A percentile compares a stretch with the other conserved stretches of the same genome.
phyloP scores from a whole-genome alignment of 2,797 vertebrate species.

The Urophycis tenuis region DNA sequence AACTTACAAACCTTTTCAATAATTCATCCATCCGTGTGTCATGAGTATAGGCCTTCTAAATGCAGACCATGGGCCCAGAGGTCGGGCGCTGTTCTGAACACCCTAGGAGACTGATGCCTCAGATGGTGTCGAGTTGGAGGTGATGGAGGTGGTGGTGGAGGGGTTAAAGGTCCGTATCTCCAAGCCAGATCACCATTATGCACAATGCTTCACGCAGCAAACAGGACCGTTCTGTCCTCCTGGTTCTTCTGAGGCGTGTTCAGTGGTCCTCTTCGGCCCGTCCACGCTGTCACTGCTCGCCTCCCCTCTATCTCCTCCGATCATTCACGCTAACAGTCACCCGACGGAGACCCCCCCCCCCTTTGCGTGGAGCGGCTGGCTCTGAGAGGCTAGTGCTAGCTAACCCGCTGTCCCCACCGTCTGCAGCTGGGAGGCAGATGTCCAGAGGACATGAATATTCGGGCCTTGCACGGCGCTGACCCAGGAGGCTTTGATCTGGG shows the following conservation, averaged over 20 bases:
- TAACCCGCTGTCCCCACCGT: no score
- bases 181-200: constrained; percentile 36
- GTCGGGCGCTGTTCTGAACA: constrained; percentile 46
- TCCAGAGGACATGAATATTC: constrained; percentile 71
- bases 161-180: constrained; percentile 34
- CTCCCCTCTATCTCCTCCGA: no score
- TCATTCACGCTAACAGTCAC: no score
- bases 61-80: constrained; percentile 38
- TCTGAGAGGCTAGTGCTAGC: background rate
- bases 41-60: constrained; percentile 49
- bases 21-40: no score
- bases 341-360: no score
- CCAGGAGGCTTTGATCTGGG: constrained; percentile 67
- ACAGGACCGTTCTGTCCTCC: no score
- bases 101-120: background rate
- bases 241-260: no score
- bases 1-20: no score
- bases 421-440: constrained; percentile 57
- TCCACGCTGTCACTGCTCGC: no score
- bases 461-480: constrained; percentile 38
- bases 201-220: constrained; percentile 45
- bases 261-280: no score
- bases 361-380: no score
- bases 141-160: constrained; percentile 26
- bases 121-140: no score